Evolutionary conservation across 2,888 invertebrate species (phyloP).

Genomic region (Nasonia oneida): DNA sequence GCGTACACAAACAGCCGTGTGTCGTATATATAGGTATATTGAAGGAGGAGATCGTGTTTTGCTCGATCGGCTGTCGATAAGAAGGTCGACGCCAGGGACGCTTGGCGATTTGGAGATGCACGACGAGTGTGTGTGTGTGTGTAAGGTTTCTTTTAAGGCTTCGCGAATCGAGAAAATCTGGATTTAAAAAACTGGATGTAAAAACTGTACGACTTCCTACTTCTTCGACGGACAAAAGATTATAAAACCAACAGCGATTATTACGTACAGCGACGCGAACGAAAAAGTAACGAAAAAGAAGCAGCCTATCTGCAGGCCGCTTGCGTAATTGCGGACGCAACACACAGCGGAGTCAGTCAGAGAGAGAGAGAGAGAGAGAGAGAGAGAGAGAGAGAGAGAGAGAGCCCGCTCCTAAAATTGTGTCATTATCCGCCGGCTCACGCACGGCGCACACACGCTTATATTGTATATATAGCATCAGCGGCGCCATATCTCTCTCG

Average conservation of each 20-base stretch:
- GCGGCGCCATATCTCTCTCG: background rate
- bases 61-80: background rate
- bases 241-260: background rate
- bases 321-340: constrained; percentile 21
- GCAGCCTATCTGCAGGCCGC: constrained; percentile 7
- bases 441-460: background rate
- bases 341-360: background rate
- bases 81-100: background rate
- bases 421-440: constrained; percentile 49
- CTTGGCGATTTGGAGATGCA: background rate
- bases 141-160: constrained; percentile 13
- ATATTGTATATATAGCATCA: background rate
- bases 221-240: background rate
- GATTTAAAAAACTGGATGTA: background rate
- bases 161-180: constrained; percentile 1
- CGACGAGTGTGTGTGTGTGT: too few relatives aligned
- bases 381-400: background rate
- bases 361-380: too few relatives aligned
- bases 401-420: constrained; percentile 25
- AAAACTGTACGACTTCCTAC: background rate
- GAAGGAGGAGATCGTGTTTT: background rate
- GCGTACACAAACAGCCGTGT: constrained; percentile 30
- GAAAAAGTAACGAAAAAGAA: background rate
- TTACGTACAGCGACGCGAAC: background rate
- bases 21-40: background rate